phyloP scores from a whole-genome alignment of 1,140 invertebrate genomes.

The Helicorthomorpha holstii region DNA sequence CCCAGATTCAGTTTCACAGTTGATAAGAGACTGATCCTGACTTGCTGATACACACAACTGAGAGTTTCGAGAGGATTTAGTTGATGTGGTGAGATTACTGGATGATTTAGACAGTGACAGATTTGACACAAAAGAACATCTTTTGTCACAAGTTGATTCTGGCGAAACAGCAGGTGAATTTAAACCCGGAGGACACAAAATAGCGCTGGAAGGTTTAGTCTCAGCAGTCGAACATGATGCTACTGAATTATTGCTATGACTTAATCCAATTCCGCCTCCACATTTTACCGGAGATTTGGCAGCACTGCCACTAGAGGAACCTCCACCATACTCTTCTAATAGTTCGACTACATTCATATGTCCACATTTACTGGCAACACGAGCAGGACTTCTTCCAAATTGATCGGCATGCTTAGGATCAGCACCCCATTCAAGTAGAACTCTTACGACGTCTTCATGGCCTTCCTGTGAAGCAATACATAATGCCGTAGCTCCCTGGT shows the following conservation, averaged over 20 bases:
- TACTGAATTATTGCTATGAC: slow-evolving; percentile 36
- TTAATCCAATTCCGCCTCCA: slow-evolving; percentile 15
- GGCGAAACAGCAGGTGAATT: slow-evolving; percentile 35
- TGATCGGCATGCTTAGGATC: slow-evolving; percentile 84
- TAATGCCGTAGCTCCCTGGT: slow-evolving; percentile 81
- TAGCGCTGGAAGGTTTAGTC: slow-evolving; percentile 46
- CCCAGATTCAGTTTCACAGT: too few relatives aligned
- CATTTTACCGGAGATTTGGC: slow-evolving; percentile 9
- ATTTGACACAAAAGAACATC: slow-evolving; percentile 52
- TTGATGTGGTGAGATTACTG: slow-evolving; percentile 46
- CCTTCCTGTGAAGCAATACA: slow-evolving; percentile 53
- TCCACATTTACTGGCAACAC: slow-evolving; percentile 58
- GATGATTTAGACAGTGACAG: slow-evolving; percentile 54
- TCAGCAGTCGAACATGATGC: slow-evolving; percentile 43
- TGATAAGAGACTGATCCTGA: slow-evolving; percentile 16
- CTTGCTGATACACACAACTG: slow-evolving; percentile 15
- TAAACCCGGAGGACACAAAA: slow-evolving; percentile 29
- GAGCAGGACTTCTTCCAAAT: slow-evolving; percentile 61
- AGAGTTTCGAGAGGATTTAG: slow-evolving; percentile 38
- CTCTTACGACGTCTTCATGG: slow-evolving; percentile 74
- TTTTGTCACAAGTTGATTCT: slow-evolving; percentile 41
- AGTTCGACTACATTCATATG: slow-evolving; percentile 50
- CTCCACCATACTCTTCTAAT: slow-evolving; percentile 30
- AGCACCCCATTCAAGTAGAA: slow-evolving; percentile 69
- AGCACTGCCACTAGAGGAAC: slow-evolving; percentile 7